A percentile compares a stretch with the other conserved stretches of the same genome.
Conservation (phyloP, 2,797 vertebrate species). For the Merluccius polli region DNA sequence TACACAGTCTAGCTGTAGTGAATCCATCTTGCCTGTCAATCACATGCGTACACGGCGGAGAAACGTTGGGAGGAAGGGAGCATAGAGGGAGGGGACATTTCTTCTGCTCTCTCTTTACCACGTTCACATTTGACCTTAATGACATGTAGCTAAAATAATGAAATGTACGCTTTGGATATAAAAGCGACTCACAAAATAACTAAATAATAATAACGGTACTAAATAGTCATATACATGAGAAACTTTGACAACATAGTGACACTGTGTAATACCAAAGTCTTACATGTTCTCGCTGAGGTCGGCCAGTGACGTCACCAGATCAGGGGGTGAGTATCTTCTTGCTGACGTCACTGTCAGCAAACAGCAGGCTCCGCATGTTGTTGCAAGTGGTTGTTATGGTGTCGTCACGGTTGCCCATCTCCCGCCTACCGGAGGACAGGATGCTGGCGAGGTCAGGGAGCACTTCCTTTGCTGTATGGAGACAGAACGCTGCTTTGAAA, state of each 20-base stretch:
- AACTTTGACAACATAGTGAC: neutral
- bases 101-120: neutral
- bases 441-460: slow-evolving; percentile 78
- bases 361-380: slow-evolving; percentile 74
- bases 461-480: slow-evolving; percentile 71
- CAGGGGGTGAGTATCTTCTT: slow-evolving; percentile 73
- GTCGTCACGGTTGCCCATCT: slow-evolving; percentile 70
- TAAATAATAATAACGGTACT: neutral
- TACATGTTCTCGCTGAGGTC: slow-evolving; percentile 75
- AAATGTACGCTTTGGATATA: neutral
- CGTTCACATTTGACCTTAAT: neutral
- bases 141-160: neutral
- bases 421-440: slow-evolving; percentile 55
- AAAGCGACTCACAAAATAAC: neutral
- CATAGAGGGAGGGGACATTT: neutral
- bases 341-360: slow-evolving; percentile 72
- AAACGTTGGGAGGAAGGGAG: neutral
- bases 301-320: slow-evolving; percentile 70
- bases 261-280: slow-evolving; percentile 27
- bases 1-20: neutral
- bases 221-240: neutral
- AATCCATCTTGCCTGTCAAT: neutral
- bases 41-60: neutral
- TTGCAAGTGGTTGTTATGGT: slow-evolving; percentile 76
- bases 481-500: neutral